These are phyloP conservation scores for Nasua narica DNA, from an alignment of 2,797 vertebrate genomes.

Conservation along the genomic window DNA sequence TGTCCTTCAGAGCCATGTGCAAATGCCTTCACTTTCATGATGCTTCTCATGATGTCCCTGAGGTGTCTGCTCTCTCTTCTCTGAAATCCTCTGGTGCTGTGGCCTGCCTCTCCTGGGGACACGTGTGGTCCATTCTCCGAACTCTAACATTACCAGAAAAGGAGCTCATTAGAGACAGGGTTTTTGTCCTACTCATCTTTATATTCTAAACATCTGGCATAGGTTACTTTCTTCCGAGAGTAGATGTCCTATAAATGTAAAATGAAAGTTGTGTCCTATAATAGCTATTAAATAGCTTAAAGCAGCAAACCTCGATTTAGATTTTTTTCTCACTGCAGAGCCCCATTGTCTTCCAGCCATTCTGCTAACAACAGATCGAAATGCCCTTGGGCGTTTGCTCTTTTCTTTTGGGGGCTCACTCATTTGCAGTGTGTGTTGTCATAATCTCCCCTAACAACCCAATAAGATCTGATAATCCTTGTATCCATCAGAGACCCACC, in stretches of 20 bases:
- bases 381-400: fast-evolving
- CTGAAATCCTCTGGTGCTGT: not conserved
- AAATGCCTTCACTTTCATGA: not conserved
- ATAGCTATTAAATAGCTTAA: not conserved
- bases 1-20: not conserved
- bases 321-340: not conserved
- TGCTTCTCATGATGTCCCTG: not conserved
- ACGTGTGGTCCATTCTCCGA: not conserved
- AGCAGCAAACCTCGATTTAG: not conserved
- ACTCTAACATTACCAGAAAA: not conserved
- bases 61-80: not conserved
- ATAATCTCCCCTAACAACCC: not conserved
- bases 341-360: not conserved
- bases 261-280: not conserved
- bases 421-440: not conserved
- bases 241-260: not conserved
- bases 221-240: not conserved
- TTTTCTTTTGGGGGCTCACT: not conserved
- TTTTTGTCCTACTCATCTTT: not conserved
- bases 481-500: not conserved
- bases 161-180: not conserved
- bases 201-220: not conserved
- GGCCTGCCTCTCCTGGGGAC: not conserved
- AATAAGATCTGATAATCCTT: not conserved
- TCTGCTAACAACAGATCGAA: not conserved